Conservation (phyloP, 1,140 invertebrate species). For the Ceratitis capitata region DNA sequence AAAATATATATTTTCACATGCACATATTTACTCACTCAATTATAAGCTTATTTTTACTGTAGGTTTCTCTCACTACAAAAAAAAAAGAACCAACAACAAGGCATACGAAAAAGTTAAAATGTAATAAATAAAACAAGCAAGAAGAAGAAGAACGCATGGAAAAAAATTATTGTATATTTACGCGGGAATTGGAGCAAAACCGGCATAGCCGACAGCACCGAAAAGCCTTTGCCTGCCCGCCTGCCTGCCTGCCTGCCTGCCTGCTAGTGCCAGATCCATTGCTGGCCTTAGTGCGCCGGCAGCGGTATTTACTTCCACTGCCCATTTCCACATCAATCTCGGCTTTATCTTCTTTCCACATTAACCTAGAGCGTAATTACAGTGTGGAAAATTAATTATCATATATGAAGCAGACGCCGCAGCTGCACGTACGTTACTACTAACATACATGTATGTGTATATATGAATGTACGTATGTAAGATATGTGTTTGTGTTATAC, state of each 20-base stretch:
- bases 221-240: not conserved
- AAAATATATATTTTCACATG: not conserved
- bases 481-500: not conserved
- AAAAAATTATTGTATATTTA: conserved; percentile 18
- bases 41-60: not conserved
- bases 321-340: conserved; percentile 27
- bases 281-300: not conserved
- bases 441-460: not conserved
- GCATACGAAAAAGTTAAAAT: not conserved
- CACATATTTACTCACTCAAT: not conserved
- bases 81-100: no score
- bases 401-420: conserved; percentile 11
- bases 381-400: conserved; percentile 38
- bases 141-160: not conserved
- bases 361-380: conserved; percentile 34
- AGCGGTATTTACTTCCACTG: not conserved
- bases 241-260: not conserved
- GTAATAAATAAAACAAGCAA: no score
- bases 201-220: not conserved
- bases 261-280: not conserved
- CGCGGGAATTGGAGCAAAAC: conserved; percentile 29
- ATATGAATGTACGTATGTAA: not conserved
- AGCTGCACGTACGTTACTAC: not conserved
- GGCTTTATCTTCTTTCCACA: conserved; percentile 4
- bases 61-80: not conserved